Evolutionary conservation across 2,888 invertebrate species (phyloP), one percentile per base, ranked within the genome.

Genomic region (Volucella inanis): DNA sequence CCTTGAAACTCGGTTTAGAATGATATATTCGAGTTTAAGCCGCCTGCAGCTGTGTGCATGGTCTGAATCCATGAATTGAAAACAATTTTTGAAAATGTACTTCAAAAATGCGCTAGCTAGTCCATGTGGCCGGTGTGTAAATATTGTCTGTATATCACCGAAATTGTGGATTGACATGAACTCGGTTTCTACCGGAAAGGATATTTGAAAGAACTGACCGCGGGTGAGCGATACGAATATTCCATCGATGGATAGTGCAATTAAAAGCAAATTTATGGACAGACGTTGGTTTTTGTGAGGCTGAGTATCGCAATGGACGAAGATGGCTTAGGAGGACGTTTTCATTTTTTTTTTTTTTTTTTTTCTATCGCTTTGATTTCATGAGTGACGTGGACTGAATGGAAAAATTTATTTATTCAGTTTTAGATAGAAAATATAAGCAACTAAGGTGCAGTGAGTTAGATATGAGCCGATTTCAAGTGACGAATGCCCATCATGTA

Each of bases 21-120:
- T 68, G 55, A 64, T 72, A 64, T 39, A 47, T 61, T 70, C 65
- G 49, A 52, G 52, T 49, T 47, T 18, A 3, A 8, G 12, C 15
- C 43, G 15, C 9, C 12, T 65, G 57, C 31, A 6, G 15, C 10
- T 54, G 49, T 67, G 15, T 54, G 41, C 50, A 31, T 6, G 8
- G 12, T 39, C 10, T 12, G 12, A 52, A 59, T 61, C n/a, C n/a
- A 38, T 59, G 59, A 65, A 74, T 67, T 68, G 57, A 65, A 71
- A 71, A 43, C 47, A 77, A 59, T 71, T 71, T 80, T 67, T 54
- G 31, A 18, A 47, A 8, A 62, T 12, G n/a, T 43, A 62, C 79
- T 52, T 65, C 39, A 10, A 22, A 45, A 61, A 49, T 70, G 64
- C 14, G 4, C 31, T 31, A 31, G 31, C 31, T 2, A 6, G 31